A percentile compares a stretch with the other conserved stretches of the same genome.
Conservation (phyloP, 2,113 vertebrate species). For the Antidorcas marsupialis region DNA sequence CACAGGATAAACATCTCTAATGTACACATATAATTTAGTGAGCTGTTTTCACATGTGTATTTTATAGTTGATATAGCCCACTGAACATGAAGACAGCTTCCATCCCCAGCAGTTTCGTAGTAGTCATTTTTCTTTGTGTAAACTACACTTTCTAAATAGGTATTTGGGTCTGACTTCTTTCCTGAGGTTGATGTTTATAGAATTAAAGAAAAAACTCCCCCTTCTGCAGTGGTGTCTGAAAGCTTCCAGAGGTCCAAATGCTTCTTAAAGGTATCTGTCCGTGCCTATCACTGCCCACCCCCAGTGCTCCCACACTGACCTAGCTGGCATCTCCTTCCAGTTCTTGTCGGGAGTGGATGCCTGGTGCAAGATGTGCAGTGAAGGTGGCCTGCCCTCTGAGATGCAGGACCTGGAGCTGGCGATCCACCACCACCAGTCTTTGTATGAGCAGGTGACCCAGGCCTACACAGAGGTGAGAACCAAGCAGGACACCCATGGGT, state of each 20-base stretch:
- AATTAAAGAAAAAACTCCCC: not conserved
- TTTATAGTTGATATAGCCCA: not conserved
- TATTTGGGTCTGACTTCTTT: not conserved
- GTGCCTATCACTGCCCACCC: not conserved
- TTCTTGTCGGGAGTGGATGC: slow-evolving; percentile 96
- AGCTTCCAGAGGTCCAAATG: not conserved
- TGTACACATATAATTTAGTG: not conserved
- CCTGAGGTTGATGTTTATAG: not conserved
- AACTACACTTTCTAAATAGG: not conserved
- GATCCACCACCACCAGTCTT: slow-evolving; percentile 96
- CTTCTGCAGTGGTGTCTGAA: not conserved
- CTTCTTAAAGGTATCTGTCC: not conserved
- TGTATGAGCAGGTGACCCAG: slow-evolving; percentile 98
- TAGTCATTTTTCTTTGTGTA: not conserved
- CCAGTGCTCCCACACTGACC: not conserved
- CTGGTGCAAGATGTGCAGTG: slow-evolving; percentile 98
- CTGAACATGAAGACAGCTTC: not conserved
- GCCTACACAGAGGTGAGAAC: slow-evolving; percentile 94
- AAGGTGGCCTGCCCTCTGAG: slow-evolving; percentile 93
- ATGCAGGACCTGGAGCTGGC: slow-evolving; percentile 97
- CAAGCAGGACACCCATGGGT: not conserved
- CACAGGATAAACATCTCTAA: not conserved
- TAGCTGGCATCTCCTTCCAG: slow-evolving; percentile 76
- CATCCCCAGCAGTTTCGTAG: not conserved
- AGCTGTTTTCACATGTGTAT: not conserved